These are phyloP conservation scores for Sminthurides bifidus DNA, from an alignment of 1,140 invertebrate genomes.

Conservation along the genomic window DNA sequence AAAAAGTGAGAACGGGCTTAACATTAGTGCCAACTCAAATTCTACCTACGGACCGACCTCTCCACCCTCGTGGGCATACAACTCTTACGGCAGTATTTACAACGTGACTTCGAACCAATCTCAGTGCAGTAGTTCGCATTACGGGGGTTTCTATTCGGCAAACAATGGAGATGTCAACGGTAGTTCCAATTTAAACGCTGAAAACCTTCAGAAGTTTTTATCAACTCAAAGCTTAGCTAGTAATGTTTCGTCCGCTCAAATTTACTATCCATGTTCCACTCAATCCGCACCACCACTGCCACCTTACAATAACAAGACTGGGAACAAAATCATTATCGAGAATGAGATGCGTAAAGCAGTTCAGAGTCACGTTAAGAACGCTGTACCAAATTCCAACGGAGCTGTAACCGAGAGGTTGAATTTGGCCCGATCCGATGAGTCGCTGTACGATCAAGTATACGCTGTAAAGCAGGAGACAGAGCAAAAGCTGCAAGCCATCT, in stretches of 20 bases:
- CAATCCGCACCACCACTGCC: constrained; percentile 31
- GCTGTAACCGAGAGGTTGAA: constrained; percentile 14
- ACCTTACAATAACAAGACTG: constrained; percentile 18
- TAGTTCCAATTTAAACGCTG: constrained; percentile 17
- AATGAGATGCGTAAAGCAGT: constrained; percentile 31
- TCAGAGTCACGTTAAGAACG: constrained; percentile 17
- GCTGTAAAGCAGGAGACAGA: constrained; percentile 21
- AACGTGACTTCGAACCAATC: constrained; percentile 22
- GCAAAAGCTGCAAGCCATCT: constrained; percentile 25
- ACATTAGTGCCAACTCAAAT: constrained; percentile 8
- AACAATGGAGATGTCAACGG: constrained; percentile 2
- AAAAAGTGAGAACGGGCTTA: constrained; percentile 10
- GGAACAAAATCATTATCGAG: constrained; percentile 21
- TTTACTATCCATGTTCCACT: constrained; percentile 30
- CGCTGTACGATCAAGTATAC: constrained; percentile 25
- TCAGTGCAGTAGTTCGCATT: constrained; percentile 27
- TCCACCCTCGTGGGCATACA: constrained; percentile 14
- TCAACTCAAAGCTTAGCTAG: constrained; percentile 24
- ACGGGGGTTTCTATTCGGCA: constrained; percentile 21
- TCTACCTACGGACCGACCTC: constrained; percentile 7
- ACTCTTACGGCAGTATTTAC: constrained; percentile 25
- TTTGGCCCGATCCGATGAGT: constrained; percentile 28
- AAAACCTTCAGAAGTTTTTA: constrained; percentile 27
- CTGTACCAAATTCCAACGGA: not conserved
- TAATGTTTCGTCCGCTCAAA: constrained; percentile 15